Evolutionary conservation across 1,140 invertebrate genomes (phyloP).

Genomic region (Polypedilum vanderplanki): DNA sequence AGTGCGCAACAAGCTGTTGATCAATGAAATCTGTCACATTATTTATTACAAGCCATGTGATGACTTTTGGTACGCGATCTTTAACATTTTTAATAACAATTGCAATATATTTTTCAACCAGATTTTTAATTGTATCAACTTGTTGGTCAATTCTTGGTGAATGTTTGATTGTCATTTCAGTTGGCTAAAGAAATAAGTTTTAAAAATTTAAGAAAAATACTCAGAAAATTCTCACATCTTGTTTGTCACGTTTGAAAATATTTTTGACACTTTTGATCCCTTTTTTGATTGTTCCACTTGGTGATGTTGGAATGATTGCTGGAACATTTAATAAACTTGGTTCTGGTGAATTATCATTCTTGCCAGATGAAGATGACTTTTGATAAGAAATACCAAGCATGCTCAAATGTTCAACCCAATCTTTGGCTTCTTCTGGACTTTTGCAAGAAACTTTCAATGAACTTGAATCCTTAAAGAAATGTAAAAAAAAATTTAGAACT

Average conservation of each 20-base stretch:
- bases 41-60: conserved; percentile 98
- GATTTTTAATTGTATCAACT: conserved; percentile 97
- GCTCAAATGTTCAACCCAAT: not conserved
- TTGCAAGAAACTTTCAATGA: conserved; percentile 96
- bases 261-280: not conserved
- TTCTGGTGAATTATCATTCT: not conserved
- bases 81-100: conserved; percentile 99
- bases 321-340: not conserved
- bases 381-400: not conserved
- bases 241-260: not conserved
- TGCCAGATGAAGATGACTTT: not conserved
- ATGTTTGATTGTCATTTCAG: conserved; percentile 51
- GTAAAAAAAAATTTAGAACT: too few species aligned
- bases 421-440: not conserved
- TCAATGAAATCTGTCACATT: conserved; percentile 97
- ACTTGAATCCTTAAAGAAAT: conserved; percentile 72
- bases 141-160: conserved; percentile 95
- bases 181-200: conserved; percentile 31
- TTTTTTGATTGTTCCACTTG: conserved; percentile 68
- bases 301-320: conserved; percentile 58
- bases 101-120: conserved; percentile 99
- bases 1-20: conserved; percentile 88
- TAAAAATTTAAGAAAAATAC: not conserved
- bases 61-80: conserved; percentile 96
- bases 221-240: not conserved